phyloP scores from a whole-genome alignment of 2,888 invertebrate species.

The Cheilosia pagana region DNA sequence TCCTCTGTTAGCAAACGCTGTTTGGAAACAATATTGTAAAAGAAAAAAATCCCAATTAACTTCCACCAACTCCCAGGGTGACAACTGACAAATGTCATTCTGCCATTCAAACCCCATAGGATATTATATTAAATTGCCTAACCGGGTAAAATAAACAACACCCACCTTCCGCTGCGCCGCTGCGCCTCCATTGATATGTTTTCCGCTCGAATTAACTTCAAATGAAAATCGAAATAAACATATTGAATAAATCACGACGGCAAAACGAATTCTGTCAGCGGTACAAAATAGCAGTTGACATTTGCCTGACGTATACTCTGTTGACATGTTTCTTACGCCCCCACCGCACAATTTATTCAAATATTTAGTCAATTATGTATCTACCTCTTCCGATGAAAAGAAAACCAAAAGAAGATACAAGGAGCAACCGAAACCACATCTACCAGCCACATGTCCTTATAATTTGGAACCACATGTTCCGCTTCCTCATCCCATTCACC shows the following conservation, averaged over 20 bases:
- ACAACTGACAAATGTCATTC: slow-evolving; percentile 20
- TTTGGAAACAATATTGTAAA: no score
- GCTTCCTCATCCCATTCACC: slow-evolving; percentile 49
- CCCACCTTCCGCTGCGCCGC: slow-evolving; percentile 10
- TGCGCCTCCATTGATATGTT: slow-evolving; percentile 44
- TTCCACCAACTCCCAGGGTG: not conserved
- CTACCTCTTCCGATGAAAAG: slow-evolving; percentile 46
- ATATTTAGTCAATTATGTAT: slow-evolving; percentile 60
- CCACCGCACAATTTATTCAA: slow-evolving; percentile 54
- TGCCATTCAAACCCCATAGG: slow-evolving; percentile 1
- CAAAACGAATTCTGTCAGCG: slow-evolving; percentile 4
- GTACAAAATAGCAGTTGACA: slow-evolving; percentile 53
- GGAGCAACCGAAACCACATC: slow-evolving; percentile 36
- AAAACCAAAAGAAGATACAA: not conserved
- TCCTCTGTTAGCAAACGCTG: no score
- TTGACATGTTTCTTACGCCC: slow-evolving; percentile 63
- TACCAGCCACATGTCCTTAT: slow-evolving; percentile 51
- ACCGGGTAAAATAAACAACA: slow-evolving; percentile 63
- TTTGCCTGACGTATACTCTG: slow-evolving; percentile 44
- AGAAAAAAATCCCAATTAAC: not conserved
- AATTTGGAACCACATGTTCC: slow-evolving; percentile 43
- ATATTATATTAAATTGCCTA: slow-evolving; percentile 64
- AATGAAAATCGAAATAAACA: slow-evolving; percentile 20
- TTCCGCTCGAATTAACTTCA: slow-evolving; percentile 59
- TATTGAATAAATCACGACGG: slow-evolving; percentile 54